Conservation (phyloP, 2,113 vertebrate genomes). For the Myocastor coypus region DNA sequence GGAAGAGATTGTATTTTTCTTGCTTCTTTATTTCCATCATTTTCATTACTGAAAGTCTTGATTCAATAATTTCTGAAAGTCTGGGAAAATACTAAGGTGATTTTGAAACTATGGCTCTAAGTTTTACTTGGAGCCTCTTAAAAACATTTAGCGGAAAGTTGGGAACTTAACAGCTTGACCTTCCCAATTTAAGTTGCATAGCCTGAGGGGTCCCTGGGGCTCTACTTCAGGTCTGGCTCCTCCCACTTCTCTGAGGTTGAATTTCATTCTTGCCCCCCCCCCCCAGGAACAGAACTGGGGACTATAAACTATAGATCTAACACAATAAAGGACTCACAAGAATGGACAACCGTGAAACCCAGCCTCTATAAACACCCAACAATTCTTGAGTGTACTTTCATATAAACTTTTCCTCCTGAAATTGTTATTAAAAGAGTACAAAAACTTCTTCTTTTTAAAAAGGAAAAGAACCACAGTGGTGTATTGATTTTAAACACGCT, state of each 20-base stretch:
- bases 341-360: not conserved
- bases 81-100: conserved; percentile 28
- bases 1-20: conserved; percentile 69
- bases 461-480: not conserved
- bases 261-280: not conserved
- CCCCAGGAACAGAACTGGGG: not conserved
- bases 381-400: not conserved
- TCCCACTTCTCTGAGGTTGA: not conserved
- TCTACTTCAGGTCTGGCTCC: not conserved
- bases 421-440: not conserved
- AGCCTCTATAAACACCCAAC: not conserved
- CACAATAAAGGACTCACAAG: not conserved
- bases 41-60: conserved; percentile 56
- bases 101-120: conserved; percentile 38
- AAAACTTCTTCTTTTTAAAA: not conserved
- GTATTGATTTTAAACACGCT: not conserved
- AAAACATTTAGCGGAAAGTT: not conserved
- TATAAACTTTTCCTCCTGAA: not conserved
- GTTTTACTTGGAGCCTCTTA: not conserved
- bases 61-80: conserved; percentile 51
- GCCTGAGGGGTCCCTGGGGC: not conserved
- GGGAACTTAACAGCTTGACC: not conserved
- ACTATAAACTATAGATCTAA: not conserved
- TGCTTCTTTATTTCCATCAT: conserved; percentile 33
- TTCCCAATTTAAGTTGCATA: not conserved